Evolutionary conservation across 2,113 vertebrate genomes (phyloP).

Genomic region (Muntiacus reevesi): DNA sequence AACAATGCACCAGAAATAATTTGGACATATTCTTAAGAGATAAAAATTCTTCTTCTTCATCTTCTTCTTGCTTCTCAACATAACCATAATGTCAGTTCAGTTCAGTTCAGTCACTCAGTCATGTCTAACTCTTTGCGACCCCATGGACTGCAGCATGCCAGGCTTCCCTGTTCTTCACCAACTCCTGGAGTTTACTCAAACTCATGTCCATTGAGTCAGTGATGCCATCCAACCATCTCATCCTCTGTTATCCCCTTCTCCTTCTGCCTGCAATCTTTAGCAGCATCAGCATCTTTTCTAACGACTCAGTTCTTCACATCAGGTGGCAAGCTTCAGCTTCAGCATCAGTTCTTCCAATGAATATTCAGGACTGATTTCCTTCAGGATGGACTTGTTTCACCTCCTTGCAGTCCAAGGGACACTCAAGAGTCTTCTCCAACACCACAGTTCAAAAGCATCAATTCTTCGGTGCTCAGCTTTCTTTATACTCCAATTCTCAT

Average conservation of each 20-base stretch:
- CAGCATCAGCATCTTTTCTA: not conserved
- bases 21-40: not conserved
- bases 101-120: not conserved
- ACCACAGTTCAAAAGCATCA: not conserved
- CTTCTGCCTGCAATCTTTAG: not conserved
- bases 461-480: not conserved
- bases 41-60: not conserved
- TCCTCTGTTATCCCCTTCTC: not conserved
- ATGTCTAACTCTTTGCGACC: fast-evolving
- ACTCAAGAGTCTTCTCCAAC: not conserved
- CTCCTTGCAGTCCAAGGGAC: not conserved
- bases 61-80: not conserved
- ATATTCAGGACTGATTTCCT: not conserved
- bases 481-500: not conserved
- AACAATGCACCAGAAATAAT: not conserved
- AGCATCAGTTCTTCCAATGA: not conserved
- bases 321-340: not conserved
- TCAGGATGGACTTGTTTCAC: not conserved
- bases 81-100: not conserved
- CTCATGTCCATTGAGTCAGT: not conserved
- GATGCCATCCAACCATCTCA: not conserved
- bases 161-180: not conserved
- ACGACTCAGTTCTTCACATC: not conserved
- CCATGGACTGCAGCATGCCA: not conserved
- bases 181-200: not conserved